phyloP scores from a whole-genome alignment of 2,888 invertebrate species.

The Dendrolimus houi region DNA sequence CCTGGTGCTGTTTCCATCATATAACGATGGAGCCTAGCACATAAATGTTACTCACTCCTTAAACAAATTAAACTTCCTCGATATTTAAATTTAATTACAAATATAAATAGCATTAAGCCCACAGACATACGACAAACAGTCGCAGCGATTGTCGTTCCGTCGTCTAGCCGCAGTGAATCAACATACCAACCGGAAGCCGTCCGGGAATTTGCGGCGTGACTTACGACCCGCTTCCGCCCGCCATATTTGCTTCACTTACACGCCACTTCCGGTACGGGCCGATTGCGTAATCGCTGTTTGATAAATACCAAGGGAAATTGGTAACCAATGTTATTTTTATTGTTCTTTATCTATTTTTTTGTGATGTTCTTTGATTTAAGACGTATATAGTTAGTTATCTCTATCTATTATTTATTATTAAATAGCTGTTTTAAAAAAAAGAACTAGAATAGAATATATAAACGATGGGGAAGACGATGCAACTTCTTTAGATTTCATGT shows the following conservation, averaged over 20 bases:
- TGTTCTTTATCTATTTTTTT: not conserved
- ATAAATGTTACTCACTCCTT: too few species aligned
- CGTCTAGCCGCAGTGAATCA: slow-evolving; percentile 6
- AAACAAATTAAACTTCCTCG: too few species aligned
- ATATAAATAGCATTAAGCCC: not conserved
- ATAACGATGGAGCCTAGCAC: too few species aligned
- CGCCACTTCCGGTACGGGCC: slow-evolving; percentile 31
- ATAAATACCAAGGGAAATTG: slow-evolving; percentile 23
- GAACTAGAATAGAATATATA: too few species aligned
- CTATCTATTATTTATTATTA: too few species aligned
- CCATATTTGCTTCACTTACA: slow-evolving; percentile 67
- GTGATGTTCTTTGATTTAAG: too few species aligned
- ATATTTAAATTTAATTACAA: too few species aligned
- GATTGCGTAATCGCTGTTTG: slow-evolving; percentile 28
- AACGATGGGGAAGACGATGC: too few species aligned
- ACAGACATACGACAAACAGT: slow-evolving; percentile 1
- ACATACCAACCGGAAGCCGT: slow-evolving; percentile 38
- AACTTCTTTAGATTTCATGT: too few species aligned
- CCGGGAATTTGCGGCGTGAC: slow-evolving; percentile 60
- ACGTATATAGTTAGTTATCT: too few species aligned
- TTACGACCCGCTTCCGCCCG: slow-evolving; percentile 65
- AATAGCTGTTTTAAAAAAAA: too few species aligned
- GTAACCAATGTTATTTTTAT: slow-evolving; percentile 5
- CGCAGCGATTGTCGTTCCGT: slow-evolving; percentile 3
- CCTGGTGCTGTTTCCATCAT: too few species aligned